Evolutionary conservation across 1,140 invertebrate genomes (phyloP).

Genomic region (Drosophila arizonae): DNA sequence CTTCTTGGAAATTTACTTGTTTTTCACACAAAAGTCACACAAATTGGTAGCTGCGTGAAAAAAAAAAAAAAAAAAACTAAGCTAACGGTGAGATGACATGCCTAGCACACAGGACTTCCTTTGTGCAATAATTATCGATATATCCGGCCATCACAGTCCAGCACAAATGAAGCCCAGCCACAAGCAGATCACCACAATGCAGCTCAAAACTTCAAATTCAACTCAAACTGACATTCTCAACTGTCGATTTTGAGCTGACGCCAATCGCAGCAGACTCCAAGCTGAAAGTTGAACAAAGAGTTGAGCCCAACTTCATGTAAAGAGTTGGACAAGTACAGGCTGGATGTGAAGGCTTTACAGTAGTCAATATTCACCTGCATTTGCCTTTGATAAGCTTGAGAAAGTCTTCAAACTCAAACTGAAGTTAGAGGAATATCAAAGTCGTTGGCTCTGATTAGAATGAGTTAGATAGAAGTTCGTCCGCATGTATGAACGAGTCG

Average conservation of each 20-base stretch:
- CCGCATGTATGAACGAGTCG: no score
- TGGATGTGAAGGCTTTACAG: no score
- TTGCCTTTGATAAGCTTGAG: no score
- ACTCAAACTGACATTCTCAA: neutral
- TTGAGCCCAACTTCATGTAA: no score
- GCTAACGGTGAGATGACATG: neutral
- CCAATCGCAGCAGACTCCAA: no score
- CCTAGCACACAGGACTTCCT: conserved; percentile 31
- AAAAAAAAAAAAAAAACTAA: neutral
- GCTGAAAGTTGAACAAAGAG: no score
- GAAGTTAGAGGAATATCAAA: no score
- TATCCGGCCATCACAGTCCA: conserved; percentile 51
- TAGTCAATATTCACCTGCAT: no score
- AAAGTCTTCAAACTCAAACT: no score
- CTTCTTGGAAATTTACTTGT: conserved; percentile 44
- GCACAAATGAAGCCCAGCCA: conserved; percentile 20
- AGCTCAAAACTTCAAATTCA: neutral
- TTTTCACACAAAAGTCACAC: conserved; percentile 30
- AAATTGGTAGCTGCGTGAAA: conserved; percentile 7
- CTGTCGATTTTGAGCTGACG: neutral
- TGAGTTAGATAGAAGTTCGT: no score
- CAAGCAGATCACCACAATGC: neutral
- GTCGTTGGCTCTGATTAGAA: no score
- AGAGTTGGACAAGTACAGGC: no score
- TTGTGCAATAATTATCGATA: conserved; percentile 74